Evolutionary conservation across 2,797 vertebrate species (phyloP), one percentile per base, ranked within the genome.

Genomic region (Cephalopachus bancanus): DNA sequence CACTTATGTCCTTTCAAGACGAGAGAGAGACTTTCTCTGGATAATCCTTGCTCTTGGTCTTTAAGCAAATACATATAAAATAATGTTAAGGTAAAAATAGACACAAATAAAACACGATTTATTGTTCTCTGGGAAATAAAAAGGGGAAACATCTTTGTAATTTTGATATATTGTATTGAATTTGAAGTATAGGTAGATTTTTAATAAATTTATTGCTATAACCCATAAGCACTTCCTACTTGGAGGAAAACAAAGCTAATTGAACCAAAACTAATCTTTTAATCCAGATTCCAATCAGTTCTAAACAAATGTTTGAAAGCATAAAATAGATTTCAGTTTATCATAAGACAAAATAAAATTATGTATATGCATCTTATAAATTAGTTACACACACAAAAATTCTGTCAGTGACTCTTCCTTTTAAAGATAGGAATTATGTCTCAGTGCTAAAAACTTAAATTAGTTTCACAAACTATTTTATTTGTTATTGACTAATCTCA

Each of bases 381-480:
- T 95, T 90, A 76, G 76, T 94, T 97, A 55, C 49, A 12, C 76
- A 71, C 37, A 79, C 92, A 72, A 94, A 96, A 96, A 28, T 0
- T 62, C 16, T 65, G 81, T 62, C 20, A 96, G 57, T 90, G 64
- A 97, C 37, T 10, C 30, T 16, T 89, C 49, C 0, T 1, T 93
- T 97, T 96, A 55, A 97, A 96, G 87, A 83, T 60, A 51, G 16
- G 11, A 93, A 72, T 86, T 33, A n/a, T 0, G 0, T 17, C 2
- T 57, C 78, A 53, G 51, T 92, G 26, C 12, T 59, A 49, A 72
- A 97, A 93, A 89, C 57, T 97, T 85, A 93, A 96, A 96, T 97
- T 92, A 78, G 65, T 81, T 96, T 83, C 44, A 92, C 22, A 94
- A 64, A 60, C 22, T 83, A 19, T 60, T 91, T 75, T 88, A 62